Conservation (phyloP, 2,888 invertebrate species). For the Mimas tiliae region DNA sequence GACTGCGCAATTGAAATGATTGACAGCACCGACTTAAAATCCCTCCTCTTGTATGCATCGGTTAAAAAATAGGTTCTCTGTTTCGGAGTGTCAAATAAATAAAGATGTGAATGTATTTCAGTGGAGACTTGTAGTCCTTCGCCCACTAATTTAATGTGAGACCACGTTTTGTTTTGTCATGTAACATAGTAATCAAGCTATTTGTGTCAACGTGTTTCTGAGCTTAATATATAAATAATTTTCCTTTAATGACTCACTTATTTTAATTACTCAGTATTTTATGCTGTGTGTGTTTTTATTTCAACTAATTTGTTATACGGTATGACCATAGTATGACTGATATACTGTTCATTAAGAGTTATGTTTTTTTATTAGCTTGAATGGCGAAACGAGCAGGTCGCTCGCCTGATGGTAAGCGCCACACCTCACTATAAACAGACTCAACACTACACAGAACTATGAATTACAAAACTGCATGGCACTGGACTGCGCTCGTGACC, state of each 20-base stretch:
- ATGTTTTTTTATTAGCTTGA: too few species aligned
- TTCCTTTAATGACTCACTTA: conserved; percentile 47
- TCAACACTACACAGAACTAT: too few species aligned
- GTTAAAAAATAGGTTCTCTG: not conserved
- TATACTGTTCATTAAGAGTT: not conserved
- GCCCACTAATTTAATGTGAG: conserved; percentile 20
- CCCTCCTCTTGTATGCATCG: too few species aligned
- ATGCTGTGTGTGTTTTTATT: conserved; percentile 27
- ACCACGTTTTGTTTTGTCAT: conserved; percentile 23
- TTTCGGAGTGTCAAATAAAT: not conserved
- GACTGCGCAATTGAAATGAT: too few species aligned
- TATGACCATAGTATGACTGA: not conserved
- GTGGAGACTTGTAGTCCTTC: conserved; percentile 9
- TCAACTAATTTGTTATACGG: conserved; percentile 16
- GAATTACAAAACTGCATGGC: too few species aligned
- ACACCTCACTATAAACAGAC: too few species aligned
- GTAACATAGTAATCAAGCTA: conserved; percentile 32
- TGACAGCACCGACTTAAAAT: too few species aligned
- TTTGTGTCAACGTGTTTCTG: conserved; percentile 41
- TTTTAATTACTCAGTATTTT: conserved; percentile 38
- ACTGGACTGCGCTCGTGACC: too few species aligned
- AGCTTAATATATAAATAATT: conserved; percentile 40
- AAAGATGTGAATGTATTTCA: conserved; percentile 18
- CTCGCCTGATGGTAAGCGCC: too few species aligned
- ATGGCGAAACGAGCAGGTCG: too few species aligned